These are phyloP conservation scores for Bergia puertoricense DNA, from an alignment of 92 coral and sea anemone species.

Conservation along the genomic window DNA sequence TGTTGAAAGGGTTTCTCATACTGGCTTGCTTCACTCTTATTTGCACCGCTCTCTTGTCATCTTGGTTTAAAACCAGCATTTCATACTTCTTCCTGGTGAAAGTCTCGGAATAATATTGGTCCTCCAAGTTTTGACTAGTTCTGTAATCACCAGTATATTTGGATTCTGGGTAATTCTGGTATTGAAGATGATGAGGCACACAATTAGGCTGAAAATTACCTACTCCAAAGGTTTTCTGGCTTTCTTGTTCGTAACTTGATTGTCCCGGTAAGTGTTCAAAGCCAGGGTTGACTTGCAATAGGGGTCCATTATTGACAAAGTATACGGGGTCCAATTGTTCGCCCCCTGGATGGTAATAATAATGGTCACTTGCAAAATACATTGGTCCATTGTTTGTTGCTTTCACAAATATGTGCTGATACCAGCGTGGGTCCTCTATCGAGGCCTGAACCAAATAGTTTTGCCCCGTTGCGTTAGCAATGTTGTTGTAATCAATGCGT, in stretches of 20 bases:
- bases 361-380: slow-evolving; percentile 23
- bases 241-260: background rate
- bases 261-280: background rate
- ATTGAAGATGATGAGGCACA: background rate
- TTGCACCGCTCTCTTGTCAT: slow-evolving; percentile 35
- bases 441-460: slow-evolving; percentile 34
- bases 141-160: background rate
- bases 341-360: slow-evolving; percentile 27
- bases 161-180: background rate
- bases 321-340: slow-evolving; percentile 23
- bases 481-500: background rate
- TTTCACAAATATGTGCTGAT: slow-evolving; percentile 36
- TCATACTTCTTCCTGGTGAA: slow-evolving; percentile 17
- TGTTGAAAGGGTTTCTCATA: background rate
- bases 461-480: slow-evolving; percentile 23
- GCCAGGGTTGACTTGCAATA: background rate
- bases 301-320: background rate
- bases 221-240: background rate
- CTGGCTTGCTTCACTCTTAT: slow-evolving; percentile 25
- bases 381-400: background rate
- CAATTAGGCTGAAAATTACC: background rate
- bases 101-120: background rate
- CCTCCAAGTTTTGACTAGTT: background rate
- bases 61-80: slow-evolving; percentile 36
- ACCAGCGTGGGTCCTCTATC: slow-evolving; percentile 36